phyloP scores from a whole-genome alignment of 1,140 invertebrate genomes.

The Trachymyrmex septentrionalis region DNA sequence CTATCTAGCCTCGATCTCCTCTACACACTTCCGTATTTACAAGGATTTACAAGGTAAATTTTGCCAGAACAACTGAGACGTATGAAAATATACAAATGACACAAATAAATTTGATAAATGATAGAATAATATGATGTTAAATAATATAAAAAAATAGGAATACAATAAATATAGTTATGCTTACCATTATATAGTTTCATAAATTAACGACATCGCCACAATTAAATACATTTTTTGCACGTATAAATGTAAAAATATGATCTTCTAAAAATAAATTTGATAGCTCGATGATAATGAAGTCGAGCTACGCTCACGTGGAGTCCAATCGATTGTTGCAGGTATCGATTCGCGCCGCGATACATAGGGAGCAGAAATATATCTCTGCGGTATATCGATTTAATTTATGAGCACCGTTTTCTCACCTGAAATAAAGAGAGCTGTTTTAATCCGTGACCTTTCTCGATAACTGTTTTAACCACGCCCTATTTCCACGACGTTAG shows the following conservation, averaged over 20 bases:
- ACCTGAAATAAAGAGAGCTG: conserved; percentile 7
- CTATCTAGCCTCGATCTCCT: no score
- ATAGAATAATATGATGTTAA: background rate
- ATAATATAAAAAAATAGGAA: background rate
- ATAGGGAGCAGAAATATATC: background rate
- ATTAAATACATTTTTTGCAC: conserved; percentile 1
- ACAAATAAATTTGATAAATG: conserved; percentile 1
- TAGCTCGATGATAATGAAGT: conserved; percentile 1
- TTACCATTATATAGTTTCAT: background rate
- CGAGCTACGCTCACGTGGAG: no score
- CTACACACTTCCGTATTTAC: background rate
- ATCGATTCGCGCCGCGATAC: background rate
- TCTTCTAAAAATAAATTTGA: background rate
- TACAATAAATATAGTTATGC: background rate
- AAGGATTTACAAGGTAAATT: background rate
- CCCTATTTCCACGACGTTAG: conserved; percentile 25
- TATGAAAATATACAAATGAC: background rate
- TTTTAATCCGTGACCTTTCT: conserved; percentile 48
- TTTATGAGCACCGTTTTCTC: conserved; percentile 36
- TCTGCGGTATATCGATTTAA: conserved; percentile 5
- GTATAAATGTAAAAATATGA: background rate
- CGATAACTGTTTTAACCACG: conserved; percentile 26
- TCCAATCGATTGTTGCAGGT: conserved; percentile 7
- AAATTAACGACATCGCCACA: background rate
- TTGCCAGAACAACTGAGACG: background rate